These are phyloP conservation scores for Orthosia gracilis DNA, from an alignment of 2,888 invertebrate species.

Conservation along the genomic window DNA sequence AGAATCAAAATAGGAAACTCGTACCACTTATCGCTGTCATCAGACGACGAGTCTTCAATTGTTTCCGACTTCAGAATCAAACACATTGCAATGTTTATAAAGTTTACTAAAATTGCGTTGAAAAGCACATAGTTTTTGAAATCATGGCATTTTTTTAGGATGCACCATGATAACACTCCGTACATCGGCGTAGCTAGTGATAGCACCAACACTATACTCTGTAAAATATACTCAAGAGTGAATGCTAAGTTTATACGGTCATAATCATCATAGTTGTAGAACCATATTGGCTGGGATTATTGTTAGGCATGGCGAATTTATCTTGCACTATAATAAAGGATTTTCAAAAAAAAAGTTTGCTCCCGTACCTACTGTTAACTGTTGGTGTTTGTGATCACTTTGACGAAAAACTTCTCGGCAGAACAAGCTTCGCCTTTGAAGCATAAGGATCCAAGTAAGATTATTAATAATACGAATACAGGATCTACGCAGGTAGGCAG, in stretches of 20 bases:
- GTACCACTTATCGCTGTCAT: no score
- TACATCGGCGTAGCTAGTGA: background rate
- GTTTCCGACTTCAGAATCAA: no score
- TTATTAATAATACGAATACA: background rate
- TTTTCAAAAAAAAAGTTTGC: background rate
- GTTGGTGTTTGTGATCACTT: background rate
- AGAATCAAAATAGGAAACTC: no score
- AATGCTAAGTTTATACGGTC: no score
- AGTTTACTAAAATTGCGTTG: conserved; percentile 2
- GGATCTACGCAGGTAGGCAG: background rate
- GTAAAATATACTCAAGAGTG: no score
- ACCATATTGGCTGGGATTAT: no score
- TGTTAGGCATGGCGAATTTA: background rate
- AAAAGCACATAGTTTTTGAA: conserved; percentile 16
- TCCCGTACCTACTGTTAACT: background rate
- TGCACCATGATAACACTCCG: conserved; percentile 5
- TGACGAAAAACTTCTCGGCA: background rate
- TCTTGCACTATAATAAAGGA: background rate
- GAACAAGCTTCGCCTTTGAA: background rate
- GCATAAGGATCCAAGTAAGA: background rate
- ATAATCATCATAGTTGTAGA: no score
- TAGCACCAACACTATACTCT: background rate
- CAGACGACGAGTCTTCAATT: no score
- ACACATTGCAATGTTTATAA: no score
- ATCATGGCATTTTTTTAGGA: background rate